phyloP scores from a whole-genome alignment of 2,888 invertebrate species.

The Erebia aethiops region DNA sequence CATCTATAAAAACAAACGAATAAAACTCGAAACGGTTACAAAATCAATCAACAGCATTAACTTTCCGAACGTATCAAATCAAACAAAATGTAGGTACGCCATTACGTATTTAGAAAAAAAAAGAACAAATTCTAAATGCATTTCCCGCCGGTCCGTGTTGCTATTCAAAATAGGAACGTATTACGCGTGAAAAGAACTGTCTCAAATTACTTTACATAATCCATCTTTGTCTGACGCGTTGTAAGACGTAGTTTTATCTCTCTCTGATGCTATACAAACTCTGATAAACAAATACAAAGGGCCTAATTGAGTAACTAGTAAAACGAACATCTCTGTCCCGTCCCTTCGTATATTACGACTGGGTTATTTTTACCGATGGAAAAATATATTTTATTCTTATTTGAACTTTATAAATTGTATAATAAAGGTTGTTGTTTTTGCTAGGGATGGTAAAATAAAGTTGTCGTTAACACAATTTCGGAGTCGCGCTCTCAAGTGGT shows the following conservation, averaged over 20 bases:
- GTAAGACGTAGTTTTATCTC: slow-evolving; percentile 49
- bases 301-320: slow-evolving; percentile 84
- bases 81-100: slow-evolving; percentile 74
- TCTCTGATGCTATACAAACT: slow-evolving; percentile 76
- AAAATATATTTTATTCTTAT: slow-evolving; percentile 40
- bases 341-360: slow-evolving; percentile 70
- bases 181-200: slow-evolving; percentile 82
- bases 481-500: slow-evolving; percentile 77
- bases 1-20: slow-evolving; percentile 12
- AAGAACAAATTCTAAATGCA: slow-evolving; percentile 71
- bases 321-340: slow-evolving; percentile 78
- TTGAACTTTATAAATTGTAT: slow-evolving; percentile 44
- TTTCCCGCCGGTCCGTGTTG: slow-evolving; percentile 80
- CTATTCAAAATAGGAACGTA: slow-evolving; percentile 82
- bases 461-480: slow-evolving; percentile 64
- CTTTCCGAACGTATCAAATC: slow-evolving; percentile 71
- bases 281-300: slow-evolving; percentile 84
- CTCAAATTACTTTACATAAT: slow-evolving; percentile 78
- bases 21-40: slow-evolving; percentile 32
- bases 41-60: slow-evolving; percentile 51
- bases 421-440: slow-evolving; percentile 39
- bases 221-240: slow-evolving; percentile 51
- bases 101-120: slow-evolving; percentile 72
- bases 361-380: slow-evolving; percentile 44
- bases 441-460: slow-evolving; percentile 21